These are phyloP conservation scores for Caradrina clavipalpis DNA, from an alignment of 2,888 invertebrate genomes.

Conservation along the genomic window DNA sequence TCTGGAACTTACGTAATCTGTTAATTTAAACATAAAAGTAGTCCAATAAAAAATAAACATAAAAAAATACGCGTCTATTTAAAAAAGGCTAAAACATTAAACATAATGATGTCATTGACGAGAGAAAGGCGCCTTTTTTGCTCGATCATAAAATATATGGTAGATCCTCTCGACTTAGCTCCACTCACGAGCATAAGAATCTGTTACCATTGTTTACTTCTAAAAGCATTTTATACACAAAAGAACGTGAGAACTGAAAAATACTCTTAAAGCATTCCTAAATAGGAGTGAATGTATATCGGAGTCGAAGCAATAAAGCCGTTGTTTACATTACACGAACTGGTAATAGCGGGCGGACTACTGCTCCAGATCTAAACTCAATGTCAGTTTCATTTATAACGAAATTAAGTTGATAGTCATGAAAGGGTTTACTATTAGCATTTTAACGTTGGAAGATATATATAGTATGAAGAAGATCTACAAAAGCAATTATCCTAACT, in stretches of 20 bases:
- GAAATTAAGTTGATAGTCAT: conserved; percentile 1
- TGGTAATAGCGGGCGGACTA: conserved; percentile 11
- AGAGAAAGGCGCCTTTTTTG: conserved; percentile 9
- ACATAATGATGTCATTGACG: conserved; percentile 2
- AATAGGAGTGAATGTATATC: conserved; percentile 13
- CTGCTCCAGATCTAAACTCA: conserved; percentile 17
- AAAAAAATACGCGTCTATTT: not conserved
- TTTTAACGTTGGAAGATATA: not conserved
- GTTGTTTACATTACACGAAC: conserved; percentile 25
- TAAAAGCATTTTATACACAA: conserved; percentile 25
- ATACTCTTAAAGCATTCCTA: conserved; percentile 9
- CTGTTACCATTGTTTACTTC: conserved; percentile 23
- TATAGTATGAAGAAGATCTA: conserved; percentile 8
- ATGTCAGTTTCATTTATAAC: not conserved
- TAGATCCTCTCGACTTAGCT: conserved; percentile 2
- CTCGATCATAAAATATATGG: conserved; percentile 1
- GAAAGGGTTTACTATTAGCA: not conserved
- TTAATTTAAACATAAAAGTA: not conserved
- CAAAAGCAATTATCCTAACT: conserved; percentile 36
- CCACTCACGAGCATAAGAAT: conserved; percentile 14
- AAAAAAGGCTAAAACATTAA: not conserved
- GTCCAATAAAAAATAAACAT: not conserved
- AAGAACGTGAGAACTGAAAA: not conserved
- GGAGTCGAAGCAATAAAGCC: conserved; percentile 21
- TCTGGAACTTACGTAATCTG: not conserved